Evolutionary conservation across 1,140 invertebrate species (phyloP), one percentile per base, ranked within the genome.

Genomic region (Agrypnia vestita): DNA sequence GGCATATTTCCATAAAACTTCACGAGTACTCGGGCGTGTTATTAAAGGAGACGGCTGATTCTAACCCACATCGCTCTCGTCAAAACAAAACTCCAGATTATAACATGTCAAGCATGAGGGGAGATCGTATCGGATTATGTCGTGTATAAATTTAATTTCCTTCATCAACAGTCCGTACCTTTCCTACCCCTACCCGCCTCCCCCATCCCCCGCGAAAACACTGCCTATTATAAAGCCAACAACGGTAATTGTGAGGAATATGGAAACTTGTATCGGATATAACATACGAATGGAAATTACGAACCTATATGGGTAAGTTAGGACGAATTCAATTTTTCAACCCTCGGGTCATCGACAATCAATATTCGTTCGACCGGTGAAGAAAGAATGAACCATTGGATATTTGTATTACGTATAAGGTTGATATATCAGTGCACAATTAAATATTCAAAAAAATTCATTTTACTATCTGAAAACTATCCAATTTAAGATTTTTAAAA

Each of bases 141-240:
- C 72, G 72, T 77, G 72, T 75, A 76, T 78, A 67, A 82, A 82
- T 75, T 79, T 75, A 82, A 79, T 76, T 82, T 73, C 71, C 71
- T 74, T 64, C 78, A 72, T 79, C 67, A 72, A 73, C 71, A 56
- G 17, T 21, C 51, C 47, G 53, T 44, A 51, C 44, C 46, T 25
- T 15, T 35, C 69, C 56, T 25, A 13, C 62, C 35, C 35, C 3
- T 44, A n/a, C 59, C 67, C 64, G 4, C 53, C 19, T 19, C 10
- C 43, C 46, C 15, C 0, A 21, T n/a, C 21, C 61, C 35, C 11
- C 61, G 6, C 61, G 25, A 10, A 25, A 3, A 25, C 19, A 25
- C 19, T 25, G 64, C 64, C 64, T 69, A 47, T 49, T 69, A 19
- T 44, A 69, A 69, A 69, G 64, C 46, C 64, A 69, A 69, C 64